Base-by-base conservation (phyloP, 2,113 vertebrate genomes). In the Ciconia boyciana region DNA sequence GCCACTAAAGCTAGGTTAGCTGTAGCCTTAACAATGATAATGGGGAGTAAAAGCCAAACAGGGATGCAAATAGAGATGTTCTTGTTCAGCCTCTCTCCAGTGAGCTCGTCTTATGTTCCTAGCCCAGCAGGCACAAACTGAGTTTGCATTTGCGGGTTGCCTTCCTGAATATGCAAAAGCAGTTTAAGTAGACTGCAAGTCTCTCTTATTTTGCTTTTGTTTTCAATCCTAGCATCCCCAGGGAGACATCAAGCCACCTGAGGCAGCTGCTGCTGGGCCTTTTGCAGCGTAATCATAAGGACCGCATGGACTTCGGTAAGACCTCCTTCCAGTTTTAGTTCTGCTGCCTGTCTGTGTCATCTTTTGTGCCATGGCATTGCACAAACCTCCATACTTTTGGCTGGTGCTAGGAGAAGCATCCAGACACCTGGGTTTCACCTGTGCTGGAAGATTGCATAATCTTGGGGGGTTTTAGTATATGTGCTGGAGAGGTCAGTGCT, bases 291-390 rank as follows among this genome's bases (percentile, higher is more conserved):
- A 99, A 99, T 91, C 98, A 99, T 65, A 98, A 98, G 85, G 98
- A 99, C 68, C 98, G 99, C 44, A 99, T 99, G 97, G 98, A 98
- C 94, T 99, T 99, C 3, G 99, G 99, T 99, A 97, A 98, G 92
- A 84, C 55, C 10, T 13, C 41, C 43, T 28, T 77, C 80, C 75
- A 60, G 1, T 19, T 19, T 16, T 15, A 21, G 22, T 49, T 86
- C 54, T 91, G 43, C 83, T 93, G 22, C 9, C 18, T 48, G 9
- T 29, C 61, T 36, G 21, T 83, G 31, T 55, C 9, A 0, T 29
- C 18, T 48, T 24, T 4, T 66, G 39, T 36, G 10, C 39, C 6
- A 6, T 5, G 46, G 29, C 41, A 18, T 21, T 78, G n/a, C 43
- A 68, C 13, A 32, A 62, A 46, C 64, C 64, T 75, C 28, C 52